Evolutionary conservation across 2,797 vertebrate species (phyloP), one percentile per base, ranked within the genome.

Genomic region (Oreonectes daqikongensis): DNA sequence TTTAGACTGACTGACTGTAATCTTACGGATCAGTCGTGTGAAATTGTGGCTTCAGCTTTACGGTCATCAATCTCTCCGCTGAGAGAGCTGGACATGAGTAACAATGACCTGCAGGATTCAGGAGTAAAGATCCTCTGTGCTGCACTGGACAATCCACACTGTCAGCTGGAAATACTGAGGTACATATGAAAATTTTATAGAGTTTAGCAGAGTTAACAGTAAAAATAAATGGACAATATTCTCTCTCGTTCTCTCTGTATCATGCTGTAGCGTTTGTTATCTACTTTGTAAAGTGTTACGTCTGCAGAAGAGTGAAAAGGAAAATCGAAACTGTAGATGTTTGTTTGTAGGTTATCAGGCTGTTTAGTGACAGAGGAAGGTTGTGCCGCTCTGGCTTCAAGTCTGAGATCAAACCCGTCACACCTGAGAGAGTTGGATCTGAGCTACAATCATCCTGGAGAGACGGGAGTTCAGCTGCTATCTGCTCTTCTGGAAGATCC

Each of bases 391-490:
- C n/a, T 53, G 20, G 50, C 50, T 22, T 53, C n/a, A 53, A 20
- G 20, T 53, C 50, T 53, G 50, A 53, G 50, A 24, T 53, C 50
- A 53, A 53, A 24, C 50, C 50, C 50, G 3, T 53, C 50, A 24
- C 50, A 53, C 8, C 20, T 53, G 20, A 53, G 20, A 22, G 50
- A 53, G 50, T 7, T 53, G 20, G 50, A 53, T 53, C 50, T 53
- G 20, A 53, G 50, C 50, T 53, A 53, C 50, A 53, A 53, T 53
- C 50, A 53, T 24, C 50, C 50, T 11, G 50, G 50, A 53, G 50
- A 53, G 20, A 22, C 50, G 11, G 50, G 50, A 53, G 50, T 20
- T 50, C 48, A 50, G 48, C 18, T 20, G 48, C 48, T 50, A 9
- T 50, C 48, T 50, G 18, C 18, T 50, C 8, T 50, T 20, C 48